A percentile compares a stretch with the other conserved stretches of the same genome.
These are phyloP conservation scores for Leptobrachium ailaonicum DNA, from an alignment of 2,113 vertebrate genomes.

Conservation along the genomic window DNA sequence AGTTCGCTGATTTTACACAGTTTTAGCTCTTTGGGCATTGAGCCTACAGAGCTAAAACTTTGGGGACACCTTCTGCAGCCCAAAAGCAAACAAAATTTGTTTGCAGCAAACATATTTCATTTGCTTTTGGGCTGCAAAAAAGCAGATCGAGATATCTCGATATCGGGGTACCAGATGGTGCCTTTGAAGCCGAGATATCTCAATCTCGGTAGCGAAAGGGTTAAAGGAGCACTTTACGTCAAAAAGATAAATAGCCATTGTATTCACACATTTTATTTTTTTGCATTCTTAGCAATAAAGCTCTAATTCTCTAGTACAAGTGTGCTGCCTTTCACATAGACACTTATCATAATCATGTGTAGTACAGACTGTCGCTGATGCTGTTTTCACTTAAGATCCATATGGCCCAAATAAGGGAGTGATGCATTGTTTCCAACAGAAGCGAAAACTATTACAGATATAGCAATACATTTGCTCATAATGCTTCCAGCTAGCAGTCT, in stretches of 20 bases:
- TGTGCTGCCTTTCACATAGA: background rate
- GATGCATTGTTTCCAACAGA: background rate
- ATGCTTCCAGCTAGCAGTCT: background rate
- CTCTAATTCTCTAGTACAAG: background rate
- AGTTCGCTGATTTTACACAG: too few relatives aligned
- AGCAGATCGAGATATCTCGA: too few relatives aligned
- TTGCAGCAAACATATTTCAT: too few relatives aligned
- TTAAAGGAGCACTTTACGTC: background rate
- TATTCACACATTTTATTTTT: background rate
- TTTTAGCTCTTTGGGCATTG: too few relatives aligned
- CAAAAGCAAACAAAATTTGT: too few relatives aligned
- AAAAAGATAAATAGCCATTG: background rate
- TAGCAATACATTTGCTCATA: background rate
- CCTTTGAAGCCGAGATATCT: too few relatives aligned
- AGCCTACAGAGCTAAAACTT: too few relatives aligned
- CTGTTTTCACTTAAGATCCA: background rate
- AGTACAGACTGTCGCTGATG: background rate
- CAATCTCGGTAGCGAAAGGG: too few relatives aligned
- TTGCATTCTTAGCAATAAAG: background rate
- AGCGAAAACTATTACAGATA: background rate
- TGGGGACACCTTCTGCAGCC: too few relatives aligned
- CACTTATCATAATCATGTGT: background rate
- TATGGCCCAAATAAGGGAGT: background rate
- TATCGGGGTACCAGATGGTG: too few relatives aligned
- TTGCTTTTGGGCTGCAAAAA: too few relatives aligned